Base-by-base conservation (phyloP, 1,140 invertebrate genomes). In the Drosophila bifasciata region DNA sequence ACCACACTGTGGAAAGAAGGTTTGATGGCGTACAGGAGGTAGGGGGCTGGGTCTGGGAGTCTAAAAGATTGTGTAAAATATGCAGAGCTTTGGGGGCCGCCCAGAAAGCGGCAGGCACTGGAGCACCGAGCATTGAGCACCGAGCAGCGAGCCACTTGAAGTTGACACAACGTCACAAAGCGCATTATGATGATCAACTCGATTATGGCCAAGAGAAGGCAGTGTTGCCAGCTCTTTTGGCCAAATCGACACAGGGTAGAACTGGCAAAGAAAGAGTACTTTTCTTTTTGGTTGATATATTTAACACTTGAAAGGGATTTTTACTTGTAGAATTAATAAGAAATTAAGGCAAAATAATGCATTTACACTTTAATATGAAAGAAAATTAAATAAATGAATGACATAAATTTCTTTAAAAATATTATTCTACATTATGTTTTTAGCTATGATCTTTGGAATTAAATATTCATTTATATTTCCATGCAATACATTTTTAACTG, bases 81-180 rank as follows among this genome's bases (percentile, higher is more conserved):
- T 86, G 81, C 81, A 86, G 63, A 63, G 68, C 73, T 81, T 56
- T 74, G 55, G 63, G 68, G 68, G 56, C 56, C 75, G 55, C 45
- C 41, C 51, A 61, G 43, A 50, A 58, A 45, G 43, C 16, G 19
- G 32, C 32, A 73, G 63, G 56, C 56, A 73, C 60, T 45, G n/a
- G n/a, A n/a, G n/a, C n/a, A n/a, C n/a, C n/a, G 45, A 39, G 25
- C 53, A 72, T 64, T 57, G 40, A 44, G 44, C 53, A 28, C 8
- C 16, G 9, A 52, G 46, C 67, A 60, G 17, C 21, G 39, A 58
- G 11, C 58, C 73, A 77, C 73, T 86, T 81, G 83, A 81, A 64
- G 63, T 78, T 72, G 80, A 76, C 80, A 76, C 80, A 84, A 79
- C 55, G 76, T 75, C 80, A 86, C 80, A 85, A 85, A 85, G 81